These are phyloP conservation scores for Heliconius himera DNA, from an alignment of 1,140 invertebrate genomes.

Conservation along the genomic window DNA sequence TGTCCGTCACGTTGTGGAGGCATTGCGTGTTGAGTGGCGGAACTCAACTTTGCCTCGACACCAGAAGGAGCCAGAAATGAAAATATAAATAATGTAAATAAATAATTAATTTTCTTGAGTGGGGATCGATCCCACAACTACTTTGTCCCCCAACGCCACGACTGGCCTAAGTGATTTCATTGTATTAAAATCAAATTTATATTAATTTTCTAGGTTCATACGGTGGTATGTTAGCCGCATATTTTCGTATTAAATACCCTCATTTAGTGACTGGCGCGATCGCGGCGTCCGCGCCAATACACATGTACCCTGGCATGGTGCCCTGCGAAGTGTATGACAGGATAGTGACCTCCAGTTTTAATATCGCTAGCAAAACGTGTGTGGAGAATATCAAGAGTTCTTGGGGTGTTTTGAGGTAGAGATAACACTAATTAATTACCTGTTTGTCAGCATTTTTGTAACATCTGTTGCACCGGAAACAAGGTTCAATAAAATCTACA, in stretches of 20 bases:
- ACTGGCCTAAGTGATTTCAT: background rate
- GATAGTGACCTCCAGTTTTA: constrained; percentile 91
- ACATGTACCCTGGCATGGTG: constrained; percentile 92
- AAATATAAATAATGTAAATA: no score
- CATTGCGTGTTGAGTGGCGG: no score
- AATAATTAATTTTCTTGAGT: no score
- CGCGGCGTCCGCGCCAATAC: constrained; percentile 96
- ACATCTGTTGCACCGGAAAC: no score
- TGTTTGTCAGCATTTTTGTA: constrained; percentile 35
- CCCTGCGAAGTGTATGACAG: constrained; percentile 90
- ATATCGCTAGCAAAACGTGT: constrained; percentile 84
- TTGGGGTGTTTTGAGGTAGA: constrained; percentile 88
- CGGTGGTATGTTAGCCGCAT: constrained; percentile 97
- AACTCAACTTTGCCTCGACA: no score
- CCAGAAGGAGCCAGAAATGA: no score
- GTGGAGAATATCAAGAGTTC: constrained; percentile 88
- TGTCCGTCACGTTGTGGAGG: no score
- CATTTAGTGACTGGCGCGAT: constrained; percentile 94
- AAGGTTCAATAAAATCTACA: no score
- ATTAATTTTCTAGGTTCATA: constrained; percentile 79
- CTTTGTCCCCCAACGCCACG: no score
- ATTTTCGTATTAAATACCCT: constrained; percentile 98
- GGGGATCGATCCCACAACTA: no score
- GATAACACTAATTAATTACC: background rate
- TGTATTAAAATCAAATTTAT: background rate